These are phyloP conservation scores for Seira musarum DNA, from an alignment of 2,888 invertebrate genomes.

Conservation along the genomic window DNA sequence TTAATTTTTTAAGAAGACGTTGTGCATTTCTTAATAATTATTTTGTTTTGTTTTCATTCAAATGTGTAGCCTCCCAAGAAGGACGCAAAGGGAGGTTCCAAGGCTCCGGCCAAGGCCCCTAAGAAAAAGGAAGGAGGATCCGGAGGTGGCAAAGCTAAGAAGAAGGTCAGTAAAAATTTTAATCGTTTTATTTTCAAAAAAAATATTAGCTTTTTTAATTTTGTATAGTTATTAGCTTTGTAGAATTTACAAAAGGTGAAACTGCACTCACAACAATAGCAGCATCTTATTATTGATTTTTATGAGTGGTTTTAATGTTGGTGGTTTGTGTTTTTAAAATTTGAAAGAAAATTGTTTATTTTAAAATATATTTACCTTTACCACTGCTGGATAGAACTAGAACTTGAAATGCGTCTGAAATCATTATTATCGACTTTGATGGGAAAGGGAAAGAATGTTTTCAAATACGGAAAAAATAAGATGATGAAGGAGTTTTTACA, in stretches of 20 bases:
- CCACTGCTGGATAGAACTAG: no score
- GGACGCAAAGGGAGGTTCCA: constrained; percentile 88
- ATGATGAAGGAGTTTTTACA: no score
- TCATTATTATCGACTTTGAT: no score
- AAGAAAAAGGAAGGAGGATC: constrained; percentile 95
- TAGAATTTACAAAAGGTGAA: not conserved
- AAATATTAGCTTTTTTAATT: constrained; percentile 21
- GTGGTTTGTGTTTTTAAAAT: no score
- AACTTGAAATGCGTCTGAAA: no score
- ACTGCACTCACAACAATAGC: not conserved
- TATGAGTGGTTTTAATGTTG: no score
- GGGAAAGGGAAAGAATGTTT: no score
- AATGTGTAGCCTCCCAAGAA: constrained; percentile 90
- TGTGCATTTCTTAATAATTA: constrained; percentile 6
- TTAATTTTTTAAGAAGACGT: not conserved
- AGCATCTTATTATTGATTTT: no score
- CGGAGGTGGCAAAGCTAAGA: constrained; percentile 95
- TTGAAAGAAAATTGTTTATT: no score
- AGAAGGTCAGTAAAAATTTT: constrained; percentile 87
- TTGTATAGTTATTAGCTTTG: no score
- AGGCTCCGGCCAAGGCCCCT: constrained; percentile 94
- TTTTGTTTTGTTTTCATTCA: constrained; percentile 49
- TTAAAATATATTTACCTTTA: no score
- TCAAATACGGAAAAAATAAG: no score
- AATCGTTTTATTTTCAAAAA: constrained; percentile 30